Percentiles rank a stretch among this genome's conserved stretches.
Conservation (phyloP, 2,888 invertebrate species). For the Lepidocyrtinus sp. region DNA sequence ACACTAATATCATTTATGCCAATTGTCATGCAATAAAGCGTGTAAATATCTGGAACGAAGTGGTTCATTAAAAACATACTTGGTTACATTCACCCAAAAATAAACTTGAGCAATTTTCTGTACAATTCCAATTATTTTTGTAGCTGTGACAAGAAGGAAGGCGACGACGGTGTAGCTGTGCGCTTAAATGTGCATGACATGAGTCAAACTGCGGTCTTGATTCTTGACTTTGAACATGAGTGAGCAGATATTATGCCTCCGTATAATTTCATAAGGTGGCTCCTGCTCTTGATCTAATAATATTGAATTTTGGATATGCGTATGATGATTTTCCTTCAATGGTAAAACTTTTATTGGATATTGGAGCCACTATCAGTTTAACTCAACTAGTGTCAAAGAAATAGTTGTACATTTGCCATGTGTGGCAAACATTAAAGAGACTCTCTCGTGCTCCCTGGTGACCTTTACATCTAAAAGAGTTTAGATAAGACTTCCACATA, state of each 20-base stretch:
- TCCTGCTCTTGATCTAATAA: constrained; percentile 2
- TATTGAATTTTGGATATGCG: not conserved
- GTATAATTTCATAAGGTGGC: not conserved
- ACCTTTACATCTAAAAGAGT: constrained; percentile 34
- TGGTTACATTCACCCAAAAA: no score
- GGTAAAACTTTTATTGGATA: no score
- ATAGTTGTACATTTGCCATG: constrained; percentile 12
- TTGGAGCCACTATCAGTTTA: no score
- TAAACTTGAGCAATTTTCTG: no score
- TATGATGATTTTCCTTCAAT: no score
- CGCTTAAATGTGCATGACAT: not conserved
- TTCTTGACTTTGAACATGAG: constrained; percentile 41
- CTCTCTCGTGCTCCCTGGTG: constrained; percentile 26
- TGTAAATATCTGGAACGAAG: constrained; percentile 49
- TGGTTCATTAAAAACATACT: no score
- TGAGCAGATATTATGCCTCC: constrained; percentile 18
- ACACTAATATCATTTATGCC: no score
- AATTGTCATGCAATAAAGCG: constrained; percentile 23
- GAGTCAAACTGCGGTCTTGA: constrained; percentile 32
- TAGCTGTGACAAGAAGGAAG: constrained; percentile 1
- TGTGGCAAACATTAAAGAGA: not conserved
- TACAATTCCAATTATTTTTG: not conserved
- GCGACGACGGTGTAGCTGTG: not conserved
- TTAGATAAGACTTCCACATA: no score
- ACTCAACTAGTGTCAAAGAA: constrained; percentile 24